Evolutionary conservation across 1,140 invertebrate species (phyloP).

Genomic region (Conus ventricosus): DNA sequence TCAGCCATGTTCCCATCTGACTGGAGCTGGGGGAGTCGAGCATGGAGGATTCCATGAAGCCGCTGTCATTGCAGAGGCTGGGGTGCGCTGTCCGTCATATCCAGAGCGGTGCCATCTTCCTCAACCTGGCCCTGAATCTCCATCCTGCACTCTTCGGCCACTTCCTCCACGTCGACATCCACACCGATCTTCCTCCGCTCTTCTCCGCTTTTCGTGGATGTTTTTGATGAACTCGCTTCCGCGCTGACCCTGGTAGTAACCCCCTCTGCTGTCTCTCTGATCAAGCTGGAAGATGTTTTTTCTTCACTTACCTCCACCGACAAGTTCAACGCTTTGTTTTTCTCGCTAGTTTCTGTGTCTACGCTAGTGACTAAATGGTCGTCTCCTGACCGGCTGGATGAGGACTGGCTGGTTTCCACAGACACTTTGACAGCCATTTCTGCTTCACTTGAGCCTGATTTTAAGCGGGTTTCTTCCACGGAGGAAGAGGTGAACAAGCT

Average conservation of each 20-base stretch:
- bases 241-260: not conserved
- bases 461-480: not conserved
- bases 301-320: not conserved
- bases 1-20: not conserved
- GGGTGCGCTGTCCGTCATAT: not conserved
- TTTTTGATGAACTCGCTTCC: slow-evolving; percentile 10
- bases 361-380: not conserved
- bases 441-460: not conserved
- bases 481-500: not conserved
- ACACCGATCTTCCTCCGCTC: not conserved
- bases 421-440: not conserved
- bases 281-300: not conserved
- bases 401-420: slow-evolving; percentile 6
- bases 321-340: not conserved
- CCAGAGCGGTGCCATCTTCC: not conserved
- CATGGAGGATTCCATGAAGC: slow-evolving; percentile 28
- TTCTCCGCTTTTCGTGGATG: not conserved
- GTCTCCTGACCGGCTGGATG: not conserved
- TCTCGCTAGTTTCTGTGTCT: not conserved
- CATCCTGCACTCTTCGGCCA: not conserved
- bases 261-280: not conserved
- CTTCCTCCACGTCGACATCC: not conserved
- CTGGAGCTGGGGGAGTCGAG: not conserved
- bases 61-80: slow-evolving; percentile 29
- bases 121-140: not conserved